phyloP scores from a whole-genome alignment of 2,113 vertebrate genomes.

The Anoplopoma fimbria region DNA sequence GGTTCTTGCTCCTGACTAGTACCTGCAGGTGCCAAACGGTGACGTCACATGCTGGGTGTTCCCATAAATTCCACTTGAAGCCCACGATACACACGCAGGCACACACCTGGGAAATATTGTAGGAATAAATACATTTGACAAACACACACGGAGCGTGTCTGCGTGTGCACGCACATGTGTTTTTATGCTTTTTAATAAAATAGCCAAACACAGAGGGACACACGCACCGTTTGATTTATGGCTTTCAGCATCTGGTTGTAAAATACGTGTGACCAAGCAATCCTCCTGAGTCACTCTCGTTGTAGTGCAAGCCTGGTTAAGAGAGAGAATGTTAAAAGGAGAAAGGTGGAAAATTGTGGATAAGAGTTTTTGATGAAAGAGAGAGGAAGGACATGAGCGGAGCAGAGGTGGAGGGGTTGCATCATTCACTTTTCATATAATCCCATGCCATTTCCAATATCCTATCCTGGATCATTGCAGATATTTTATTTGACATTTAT shows the following conservation, averaged over 20 bases:
- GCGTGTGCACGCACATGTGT: conserved; percentile 59
- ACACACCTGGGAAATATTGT: conserved; percentile 53
- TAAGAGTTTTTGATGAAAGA: conserved; percentile 2
- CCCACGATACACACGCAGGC: conserved; percentile 23
- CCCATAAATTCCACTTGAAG: conserved; percentile 84
- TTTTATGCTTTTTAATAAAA: conserved; percentile 73
- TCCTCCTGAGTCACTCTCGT: conserved; percentile 58
- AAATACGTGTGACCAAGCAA: conserved; percentile 69
- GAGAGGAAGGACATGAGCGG: neutral
- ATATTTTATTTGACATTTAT: neutral
- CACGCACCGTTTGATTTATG: conserved; percentile 71
- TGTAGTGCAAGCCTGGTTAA: conserved; percentile 30
- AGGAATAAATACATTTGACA: conserved; percentile 66
- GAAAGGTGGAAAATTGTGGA: neutral
- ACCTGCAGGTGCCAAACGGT: conserved; percentile 82
- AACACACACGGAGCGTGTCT: conserved; percentile 57
- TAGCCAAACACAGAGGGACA: conserved; percentile 49
- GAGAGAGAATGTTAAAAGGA: neutral
- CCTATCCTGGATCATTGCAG: neutral
- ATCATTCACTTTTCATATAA: neutral
- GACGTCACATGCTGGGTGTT: conserved; percentile 81
- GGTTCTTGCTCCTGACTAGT: neutral
- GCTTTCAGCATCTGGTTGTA: conserved; percentile 75
- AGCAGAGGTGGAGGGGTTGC: neutral
- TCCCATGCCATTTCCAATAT: neutral